A percentile compares a stretch with the other conserved stretches of the same genome.
phyloP scores from a whole-genome alignment of 2,113 vertebrate genomes.

The Ondatra zibethicus region DNA sequence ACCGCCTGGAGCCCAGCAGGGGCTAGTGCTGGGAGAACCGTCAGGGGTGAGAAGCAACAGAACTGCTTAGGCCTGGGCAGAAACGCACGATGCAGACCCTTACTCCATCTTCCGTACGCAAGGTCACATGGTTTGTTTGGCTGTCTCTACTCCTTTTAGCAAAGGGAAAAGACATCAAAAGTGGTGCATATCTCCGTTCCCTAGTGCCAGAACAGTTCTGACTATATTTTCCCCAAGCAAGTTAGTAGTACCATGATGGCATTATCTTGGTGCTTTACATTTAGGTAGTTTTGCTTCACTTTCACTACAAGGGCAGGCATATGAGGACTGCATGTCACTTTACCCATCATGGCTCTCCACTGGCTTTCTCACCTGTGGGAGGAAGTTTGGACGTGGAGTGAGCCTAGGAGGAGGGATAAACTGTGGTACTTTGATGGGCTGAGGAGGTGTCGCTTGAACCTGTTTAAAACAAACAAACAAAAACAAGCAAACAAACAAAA shows the following conservation, averaged over 20 bases:
- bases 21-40: neutral
- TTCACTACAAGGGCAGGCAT: neutral
- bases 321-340: neutral
- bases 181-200: neutral
- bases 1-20: neutral
- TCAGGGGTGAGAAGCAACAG: neutral
- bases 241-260: neutral
- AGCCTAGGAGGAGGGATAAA: constrained; percentile 99
- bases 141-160: constrained; percentile 25
- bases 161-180: neutral
- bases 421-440: constrained; percentile 99
- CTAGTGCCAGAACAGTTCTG: neutral
- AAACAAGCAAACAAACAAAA: constrained; percentile 39
- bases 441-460: constrained; percentile 96
- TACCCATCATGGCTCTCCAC: neutral
- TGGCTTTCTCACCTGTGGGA: constrained; percentile 94
- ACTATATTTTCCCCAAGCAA: constrained; percentile 8
- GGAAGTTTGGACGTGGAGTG: constrained; percentile 97
- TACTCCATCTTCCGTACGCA: neutral
- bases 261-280: constrained; percentile 13
- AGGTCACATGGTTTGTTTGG: neutral
- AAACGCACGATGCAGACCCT: neutral
- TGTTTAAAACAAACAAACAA: constrained; percentile 83
- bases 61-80: neutral
- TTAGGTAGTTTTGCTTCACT: neutral